Base-by-base conservation (phyloP, 2,113 vertebrate genomes). In the Rana temporaria region DNA sequence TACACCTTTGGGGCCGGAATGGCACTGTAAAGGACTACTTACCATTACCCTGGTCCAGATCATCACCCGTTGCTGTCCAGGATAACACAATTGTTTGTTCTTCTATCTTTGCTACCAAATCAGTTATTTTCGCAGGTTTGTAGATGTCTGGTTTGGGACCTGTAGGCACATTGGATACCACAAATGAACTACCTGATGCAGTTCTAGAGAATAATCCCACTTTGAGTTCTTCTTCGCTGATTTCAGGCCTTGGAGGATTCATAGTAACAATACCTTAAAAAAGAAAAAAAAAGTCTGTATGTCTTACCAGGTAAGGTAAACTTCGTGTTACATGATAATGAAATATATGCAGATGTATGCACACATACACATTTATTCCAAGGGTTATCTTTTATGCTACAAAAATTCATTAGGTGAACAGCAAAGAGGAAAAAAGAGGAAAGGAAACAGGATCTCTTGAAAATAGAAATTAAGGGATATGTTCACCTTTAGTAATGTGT, bases 31-130 rank as follows among this genome's bases (percentile, higher is more conserved):
- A 48, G 42, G 42, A 14, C 42, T 48, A 68, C 88, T 89, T 83
- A 94, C 91, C 88, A 89, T 84, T 89, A 81, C 91, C 91, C 65
- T 72, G 79, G 74, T 94, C 92, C 0, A 89, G 79, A 55, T 89
- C 86, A 7, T 88, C 87, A 32, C 92, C 92, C 76, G 91, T 87
- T 82, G 91, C 91, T 62, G 89, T 95, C 92, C 92, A 93, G 48
- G 79, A 87, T 22, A 94, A 88, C 56, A 87, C 34, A 84, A 92
- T 83, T 6, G 71, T 62, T 63, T 88, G 48, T 8, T 81, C 86
- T 79, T 85, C 69, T 76, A 89, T 80, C 11, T 16, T 42, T 66
- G 87, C 91, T 0, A 84, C 70, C 24, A 94, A 89, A 69, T 94
- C 92, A 85, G 52, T 88, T 74, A 94, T 88, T 90, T 79, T 89